Conservation (phyloP, 1,140 invertebrate genomes). For the Rhyacophila brunnea region DNA sequence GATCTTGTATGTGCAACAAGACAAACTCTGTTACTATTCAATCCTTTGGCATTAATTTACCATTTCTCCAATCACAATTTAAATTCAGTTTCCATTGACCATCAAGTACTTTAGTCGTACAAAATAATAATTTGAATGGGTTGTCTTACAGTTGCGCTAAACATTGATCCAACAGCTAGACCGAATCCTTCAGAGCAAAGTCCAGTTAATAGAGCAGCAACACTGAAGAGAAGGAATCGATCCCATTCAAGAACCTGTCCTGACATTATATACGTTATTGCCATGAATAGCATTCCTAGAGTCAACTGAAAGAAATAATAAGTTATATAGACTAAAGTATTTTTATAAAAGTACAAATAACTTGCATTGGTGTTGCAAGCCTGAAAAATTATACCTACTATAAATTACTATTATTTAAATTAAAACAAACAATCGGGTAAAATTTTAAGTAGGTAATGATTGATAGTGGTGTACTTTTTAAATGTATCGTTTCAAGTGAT, state of each 20-base stretch:
- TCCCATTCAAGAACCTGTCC: conserved; percentile 57
- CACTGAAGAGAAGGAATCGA: conserved; percentile 56
- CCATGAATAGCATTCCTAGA: conserved; percentile 57
- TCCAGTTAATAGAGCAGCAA: conserved; percentile 53
- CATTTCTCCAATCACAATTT: too few relatives aligned
- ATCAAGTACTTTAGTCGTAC: too few relatives aligned
- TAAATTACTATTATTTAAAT: not conserved
- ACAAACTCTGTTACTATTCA: too few relatives aligned
- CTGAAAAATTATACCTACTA: not conserved
- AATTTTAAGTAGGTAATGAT: not conserved
- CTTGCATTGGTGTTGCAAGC: not conserved
- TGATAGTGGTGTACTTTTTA: too few relatives aligned
- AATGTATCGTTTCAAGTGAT: too few relatives aligned
- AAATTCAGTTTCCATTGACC: too few relatives aligned
- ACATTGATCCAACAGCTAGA: conserved; percentile 59
- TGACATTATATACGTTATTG: conserved; percentile 57
- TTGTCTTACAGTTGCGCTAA: conserved; percentile 58
- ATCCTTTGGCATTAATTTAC: too few relatives aligned
- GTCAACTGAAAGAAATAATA: conserved; percentile 43
- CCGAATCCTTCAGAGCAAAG: conserved; percentile 64
- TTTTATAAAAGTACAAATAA: not conserved
- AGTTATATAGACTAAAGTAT: not conserved
- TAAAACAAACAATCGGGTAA: not conserved
- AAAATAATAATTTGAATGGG: too few relatives aligned
- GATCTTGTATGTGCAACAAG: too few relatives aligned